These are phyloP conservation scores for Chiloscyllium punctatum DNA, from an alignment of 2,797 vertebrate genomes.

Conservation along the genomic window DNA sequence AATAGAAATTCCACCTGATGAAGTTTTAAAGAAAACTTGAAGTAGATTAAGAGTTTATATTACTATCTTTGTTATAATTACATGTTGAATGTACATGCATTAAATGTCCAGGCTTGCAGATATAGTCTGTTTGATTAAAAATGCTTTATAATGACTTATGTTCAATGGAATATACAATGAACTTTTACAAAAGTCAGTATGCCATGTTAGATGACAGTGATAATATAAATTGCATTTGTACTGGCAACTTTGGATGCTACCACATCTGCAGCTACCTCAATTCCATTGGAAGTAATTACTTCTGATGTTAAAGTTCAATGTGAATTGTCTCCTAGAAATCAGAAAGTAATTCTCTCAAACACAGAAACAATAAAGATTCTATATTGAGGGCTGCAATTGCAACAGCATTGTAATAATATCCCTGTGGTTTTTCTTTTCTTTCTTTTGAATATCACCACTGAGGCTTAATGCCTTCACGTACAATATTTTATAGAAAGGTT, in stretches of 20 bases:
- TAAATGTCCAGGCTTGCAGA: conserved; percentile 11
- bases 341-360: conserved; percentile 13
- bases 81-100: neutral
- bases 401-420: conserved; percentile 12
- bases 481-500: neutral
- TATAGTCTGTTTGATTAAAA: conserved; percentile 13
- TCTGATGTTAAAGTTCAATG: conserved; percentile 30
- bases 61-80: neutral
- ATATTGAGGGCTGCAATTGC: neutral
- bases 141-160: neutral
- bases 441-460: neutral
- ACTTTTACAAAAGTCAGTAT: neutral
- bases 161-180: neutral
- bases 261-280: neutral
- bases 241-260: conserved; percentile 1
- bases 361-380: conserved; percentile 24
- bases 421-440: neutral
- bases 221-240: conserved; percentile 24
- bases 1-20: neutral
- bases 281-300: conserved; percentile 1
- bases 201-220: neutral
- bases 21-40: neutral
- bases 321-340: conserved; percentile 23
- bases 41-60: neutral
- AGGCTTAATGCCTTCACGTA: neutral